Evolutionary conservation across 2,797 vertebrate species (phyloP).

Genomic region (Emys orbicularis): DNA sequence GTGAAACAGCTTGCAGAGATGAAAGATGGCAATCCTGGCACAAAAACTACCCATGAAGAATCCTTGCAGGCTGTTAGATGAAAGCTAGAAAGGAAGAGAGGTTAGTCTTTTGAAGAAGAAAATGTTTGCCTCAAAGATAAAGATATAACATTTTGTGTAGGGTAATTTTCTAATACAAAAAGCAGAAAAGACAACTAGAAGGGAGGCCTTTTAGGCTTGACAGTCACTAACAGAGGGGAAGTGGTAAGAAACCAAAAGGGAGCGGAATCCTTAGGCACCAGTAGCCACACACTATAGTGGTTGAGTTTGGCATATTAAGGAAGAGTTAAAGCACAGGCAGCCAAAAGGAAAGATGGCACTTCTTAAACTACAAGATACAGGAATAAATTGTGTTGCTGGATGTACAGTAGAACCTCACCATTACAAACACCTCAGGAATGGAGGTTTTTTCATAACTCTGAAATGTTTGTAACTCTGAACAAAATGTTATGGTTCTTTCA

Average conservation of each 20-base stretch:
- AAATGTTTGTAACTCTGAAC: too few relatives aligned
- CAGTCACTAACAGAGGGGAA: conserved; percentile 11
- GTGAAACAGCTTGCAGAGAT: not conserved
- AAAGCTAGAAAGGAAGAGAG: not conserved
- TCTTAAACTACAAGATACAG: too few relatives aligned
- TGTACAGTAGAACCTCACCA: too few relatives aligned
- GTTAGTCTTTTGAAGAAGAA: not conserved
- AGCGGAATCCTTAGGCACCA: not conserved
- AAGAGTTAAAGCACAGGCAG: too few relatives aligned
- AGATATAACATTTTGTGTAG: not conserved
- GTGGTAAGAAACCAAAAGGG: not conserved
- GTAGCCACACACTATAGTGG: conserved; percentile 17
- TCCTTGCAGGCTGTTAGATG: conserved; percentile 8
- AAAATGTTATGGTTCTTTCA: too few relatives aligned
- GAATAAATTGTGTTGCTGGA: too few relatives aligned
- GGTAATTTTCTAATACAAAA: not conserved
- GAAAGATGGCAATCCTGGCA: not conserved
- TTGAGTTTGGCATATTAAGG: not conserved
- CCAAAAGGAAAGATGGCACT: too few relatives aligned
- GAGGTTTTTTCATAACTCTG: too few relatives aligned
- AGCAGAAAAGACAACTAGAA: not conserved
- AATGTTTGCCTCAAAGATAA: not conserved
- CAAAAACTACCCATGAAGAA: not conserved
- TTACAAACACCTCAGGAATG: too few relatives aligned
- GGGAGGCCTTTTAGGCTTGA: not conserved